phyloP scores from a whole-genome alignment of 2,113 vertebrate species.

The Ancistrus triradiatus region DNA sequence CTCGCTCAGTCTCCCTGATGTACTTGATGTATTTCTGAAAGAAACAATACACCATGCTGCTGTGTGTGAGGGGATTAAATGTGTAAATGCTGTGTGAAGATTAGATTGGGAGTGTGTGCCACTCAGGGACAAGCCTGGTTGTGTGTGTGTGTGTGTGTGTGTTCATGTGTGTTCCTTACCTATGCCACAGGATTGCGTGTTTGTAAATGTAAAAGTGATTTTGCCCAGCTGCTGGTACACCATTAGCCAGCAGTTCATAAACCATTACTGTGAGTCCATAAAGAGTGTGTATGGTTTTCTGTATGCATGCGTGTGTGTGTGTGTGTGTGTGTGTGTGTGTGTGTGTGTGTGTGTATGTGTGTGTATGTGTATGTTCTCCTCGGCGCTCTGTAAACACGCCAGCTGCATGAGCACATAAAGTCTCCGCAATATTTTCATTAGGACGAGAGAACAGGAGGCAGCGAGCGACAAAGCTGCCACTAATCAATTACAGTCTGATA shows the following conservation, averaged over 20 bases:
- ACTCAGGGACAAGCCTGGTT: neutral
- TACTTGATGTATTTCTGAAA: too few relatives aligned
- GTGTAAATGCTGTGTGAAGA: too few relatives aligned
- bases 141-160: conserved; percentile 12
- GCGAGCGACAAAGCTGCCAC: neutral
- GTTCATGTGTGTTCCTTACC: neutral
- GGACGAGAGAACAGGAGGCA: conserved; percentile 1
- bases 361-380: neutral
- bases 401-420: neutral
- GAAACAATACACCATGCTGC: too few relatives aligned
- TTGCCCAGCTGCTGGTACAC: neutral
- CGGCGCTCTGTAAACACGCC: too few relatives aligned
- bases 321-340: conserved; percentile 16
- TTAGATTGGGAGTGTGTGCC: neutral
- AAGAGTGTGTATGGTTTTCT: neutral
- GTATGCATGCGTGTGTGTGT: conserved; percentile 5
- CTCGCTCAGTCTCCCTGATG: too few relatives aligned
- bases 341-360: neutral
- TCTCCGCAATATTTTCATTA: conserved; percentile 15
- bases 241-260: neutral
- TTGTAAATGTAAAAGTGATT: neutral
- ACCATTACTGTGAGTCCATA: neutral
- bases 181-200: neutral
- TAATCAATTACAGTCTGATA: conserved; percentile 8
- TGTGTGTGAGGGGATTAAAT: too few relatives aligned